Base-by-base conservation (phyloP, 2,888 invertebrate genomes). In the Drosophila fulvimacula region DNA sequence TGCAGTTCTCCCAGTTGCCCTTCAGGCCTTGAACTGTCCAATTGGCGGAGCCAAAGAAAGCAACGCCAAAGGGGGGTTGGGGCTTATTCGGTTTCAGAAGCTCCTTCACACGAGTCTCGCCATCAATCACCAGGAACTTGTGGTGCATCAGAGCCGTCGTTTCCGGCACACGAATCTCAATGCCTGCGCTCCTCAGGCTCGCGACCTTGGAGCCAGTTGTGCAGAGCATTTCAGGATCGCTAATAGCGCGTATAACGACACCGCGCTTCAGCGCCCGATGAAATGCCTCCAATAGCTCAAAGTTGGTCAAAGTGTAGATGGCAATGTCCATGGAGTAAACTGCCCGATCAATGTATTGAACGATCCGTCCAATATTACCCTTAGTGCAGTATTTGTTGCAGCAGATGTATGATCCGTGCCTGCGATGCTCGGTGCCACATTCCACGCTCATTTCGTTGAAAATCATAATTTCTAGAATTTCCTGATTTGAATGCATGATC, bases 1-100 rank as follows among this genome's bases (percentile, higher is more conserved):
- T 55, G 42, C 88, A 85, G 66, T 91, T 92, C 68, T 92, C 92
- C 88, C 89, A 92, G 74, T 92, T 92, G 1, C 82, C 79, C n/a
- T 80, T 67, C 9, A 92, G 81, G 7, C 89, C 92, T 78, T 90
- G 67, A 44, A 64, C 57, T 0, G 92, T 92, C 91, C 91, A 92
- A 39, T 92, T 92, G n/a, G 85, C 75, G 4, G 92, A 92, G 5
- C 92, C 92, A 11, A 73, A 88, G 10, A 91, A 30, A 1, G 89
- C 6, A 0, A 86, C 34, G 44, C 77, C 77, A n/a, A 55, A 6
- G 1, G 9, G 0, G 0, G 42, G 7, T 3, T 30, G 49, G 0
- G 13, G 10, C 13, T 17, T 0, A 1, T 7, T 19, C 13, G 0
- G 24, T 3, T 11, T 17, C 9, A 53, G 9, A 0, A 82, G 21